phyloP scores from a whole-genome alignment of 2,888 invertebrate species.

The Cartodere bifasciata region DNA sequence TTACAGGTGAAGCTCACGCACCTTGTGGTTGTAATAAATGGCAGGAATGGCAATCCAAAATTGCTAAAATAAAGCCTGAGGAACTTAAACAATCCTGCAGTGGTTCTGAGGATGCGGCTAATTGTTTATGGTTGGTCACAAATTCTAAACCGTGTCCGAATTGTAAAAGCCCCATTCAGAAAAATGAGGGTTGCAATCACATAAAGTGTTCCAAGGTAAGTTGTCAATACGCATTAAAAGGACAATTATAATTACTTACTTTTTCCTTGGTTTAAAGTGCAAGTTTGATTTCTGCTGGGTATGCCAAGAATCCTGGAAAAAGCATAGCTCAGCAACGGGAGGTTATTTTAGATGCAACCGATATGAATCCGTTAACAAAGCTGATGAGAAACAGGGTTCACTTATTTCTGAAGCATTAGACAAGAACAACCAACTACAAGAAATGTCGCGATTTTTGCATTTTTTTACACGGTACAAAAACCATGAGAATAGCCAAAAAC shows the following conservation, averaged over 20 bases:
- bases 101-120: slow-evolving; percentile 47
- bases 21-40: slow-evolving; percentile 53
- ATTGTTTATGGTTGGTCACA: slow-evolving; percentile 55
- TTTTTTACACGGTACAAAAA: slow-evolving; percentile 52
- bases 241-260: slow-evolving; percentile 1
- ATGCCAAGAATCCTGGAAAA: slow-evolving; percentile 57
- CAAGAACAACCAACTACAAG: slow-evolving; percentile 44
- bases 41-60: slow-evolving; percentile 44
- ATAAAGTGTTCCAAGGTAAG: slow-evolving; percentile 58
- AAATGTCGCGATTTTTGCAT: slow-evolving; percentile 51
- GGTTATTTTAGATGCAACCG: slow-evolving; percentile 51
- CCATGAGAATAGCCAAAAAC: slow-evolving; percentile 49
- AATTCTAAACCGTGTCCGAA: slow-evolving; percentile 59
- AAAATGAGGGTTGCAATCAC: slow-evolving; percentile 60
- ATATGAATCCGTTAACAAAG: slow-evolving; percentile 50
- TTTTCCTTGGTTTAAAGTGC: slow-evolving; percentile 37
- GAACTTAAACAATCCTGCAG: slow-evolving; percentile 40
- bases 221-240: background rate
- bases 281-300: slow-evolving; percentile 64
- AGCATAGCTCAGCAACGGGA: slow-evolving; percentile 54
- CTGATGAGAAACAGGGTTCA: slow-evolving; percentile 45
- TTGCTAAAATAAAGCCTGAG: slow-evolving; percentile 51
- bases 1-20: slow-evolving; percentile 47
- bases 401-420: slow-evolving; percentile 46
- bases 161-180: slow-evolving; percentile 57